A percentile compares a stretch with the other conserved stretches of the same genome.
These are phyloP conservation scores for Luffia ferchaultella DNA, from an alignment of 2,888 invertebrate genomes.

Conservation along the genomic window DNA sequence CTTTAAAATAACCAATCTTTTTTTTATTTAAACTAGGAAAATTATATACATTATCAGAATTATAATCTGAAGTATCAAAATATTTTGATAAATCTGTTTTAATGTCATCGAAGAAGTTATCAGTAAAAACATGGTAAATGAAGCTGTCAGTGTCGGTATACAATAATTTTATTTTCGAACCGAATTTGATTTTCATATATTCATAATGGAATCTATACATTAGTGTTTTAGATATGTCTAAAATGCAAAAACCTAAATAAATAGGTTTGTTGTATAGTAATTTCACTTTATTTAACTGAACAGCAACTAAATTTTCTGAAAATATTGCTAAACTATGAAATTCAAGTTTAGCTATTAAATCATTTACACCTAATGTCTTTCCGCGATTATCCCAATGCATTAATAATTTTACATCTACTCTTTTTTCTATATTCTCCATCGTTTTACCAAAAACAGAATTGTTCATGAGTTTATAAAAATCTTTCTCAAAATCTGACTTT, in stretches of 20 bases:
- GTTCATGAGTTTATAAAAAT: slow-evolving; percentile 33
- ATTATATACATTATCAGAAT: too few relatives aligned
- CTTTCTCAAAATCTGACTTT: slow-evolving; percentile 28
- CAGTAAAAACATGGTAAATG: neutral
- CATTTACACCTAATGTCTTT: slow-evolving; percentile 19
- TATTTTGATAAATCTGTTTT: neutral
- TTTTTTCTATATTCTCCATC: slow-evolving; percentile 26
- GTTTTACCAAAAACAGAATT: slow-evolving; percentile 33
- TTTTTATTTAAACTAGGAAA: too few relatives aligned
- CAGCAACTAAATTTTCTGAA: slow-evolving; percentile 25
- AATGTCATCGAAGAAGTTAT: neutral
- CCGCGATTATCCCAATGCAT: slow-evolving; percentile 23
- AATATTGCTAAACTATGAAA: slow-evolving; percentile 26
- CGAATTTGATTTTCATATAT: neutral
- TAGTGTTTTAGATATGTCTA: neutral
- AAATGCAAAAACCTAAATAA: neutral
- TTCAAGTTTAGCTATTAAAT: slow-evolving; percentile 20
- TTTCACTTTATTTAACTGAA: slow-evolving; percentile 13
- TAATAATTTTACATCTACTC: slow-evolving; percentile 23
- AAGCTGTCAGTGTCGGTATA: neutral
- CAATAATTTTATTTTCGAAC: neutral
- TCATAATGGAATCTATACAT: neutral
- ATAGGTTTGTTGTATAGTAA: slow-evolving; percentile 14
- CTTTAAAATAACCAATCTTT: too few relatives aligned
- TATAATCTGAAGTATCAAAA: too few relatives aligned